phyloP scores from a whole-genome alignment of 2,113 vertebrate genomes.

The Cromileptes altivelis region DNA sequence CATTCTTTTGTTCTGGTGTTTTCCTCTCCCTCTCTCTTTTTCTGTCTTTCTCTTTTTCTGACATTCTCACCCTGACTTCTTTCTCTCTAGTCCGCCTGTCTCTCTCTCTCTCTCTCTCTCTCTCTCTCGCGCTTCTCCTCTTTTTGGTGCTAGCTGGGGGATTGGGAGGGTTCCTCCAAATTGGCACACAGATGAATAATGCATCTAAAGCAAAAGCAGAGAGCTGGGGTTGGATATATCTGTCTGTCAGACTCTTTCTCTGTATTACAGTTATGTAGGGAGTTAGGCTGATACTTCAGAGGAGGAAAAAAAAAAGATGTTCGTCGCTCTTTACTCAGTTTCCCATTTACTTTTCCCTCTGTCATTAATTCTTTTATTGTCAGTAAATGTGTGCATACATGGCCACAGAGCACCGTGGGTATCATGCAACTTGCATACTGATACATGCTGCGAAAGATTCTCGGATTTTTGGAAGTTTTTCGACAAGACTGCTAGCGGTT shows the following conservation, averaged over 20 bases:
- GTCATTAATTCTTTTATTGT: conserved; percentile 52
- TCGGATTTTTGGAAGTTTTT: conserved; percentile 43
- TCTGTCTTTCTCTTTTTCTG: conserved; percentile 45
- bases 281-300: conserved; percentile 70
- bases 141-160: conserved; percentile 74
- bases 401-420: conserved; percentile 28
- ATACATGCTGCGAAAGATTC: conserved; percentile 31
- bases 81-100: conserved; percentile 58
- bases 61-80: conserved; percentile 50
- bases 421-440: conserved; percentile 17
- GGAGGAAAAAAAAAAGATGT: conserved; percentile 35
- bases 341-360: conserved; percentile 47
- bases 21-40: conserved; percentile 42
- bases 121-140: conserved; percentile 41
- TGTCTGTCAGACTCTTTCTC: conserved; percentile 76
- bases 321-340: conserved; percentile 42
- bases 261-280: conserved; percentile 69
- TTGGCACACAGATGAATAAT: conserved; percentile 85
- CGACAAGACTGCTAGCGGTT: conserved; percentile 36
- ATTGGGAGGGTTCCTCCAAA: conserved; percentile 82
- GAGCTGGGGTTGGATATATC: conserved; percentile 75
- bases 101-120: conserved; percentile 41
- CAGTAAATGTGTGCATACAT: conserved; percentile 12
- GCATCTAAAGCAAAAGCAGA: conserved; percentile 80
- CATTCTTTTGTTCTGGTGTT: conserved; percentile 70